These are phyloP conservation scores for Drosophila mimica DNA, from an alignment of 2,888 invertebrate species.

Conservation along the genomic window DNA sequence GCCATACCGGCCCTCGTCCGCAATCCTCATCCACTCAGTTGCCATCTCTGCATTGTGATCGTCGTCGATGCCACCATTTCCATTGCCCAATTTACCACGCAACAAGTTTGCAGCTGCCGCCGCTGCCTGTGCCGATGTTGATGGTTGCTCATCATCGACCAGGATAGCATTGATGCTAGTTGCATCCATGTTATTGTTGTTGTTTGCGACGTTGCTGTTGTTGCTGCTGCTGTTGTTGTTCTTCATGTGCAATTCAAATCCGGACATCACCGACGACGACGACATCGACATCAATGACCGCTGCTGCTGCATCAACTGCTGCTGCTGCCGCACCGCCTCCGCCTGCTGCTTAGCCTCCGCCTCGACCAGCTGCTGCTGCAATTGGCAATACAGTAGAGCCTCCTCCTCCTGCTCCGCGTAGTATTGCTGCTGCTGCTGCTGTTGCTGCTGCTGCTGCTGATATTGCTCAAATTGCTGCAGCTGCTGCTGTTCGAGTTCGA, in stretches of 20 bases:
- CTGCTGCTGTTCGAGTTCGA: conserved; percentile 47
- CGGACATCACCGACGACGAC: conserved; percentile 73
- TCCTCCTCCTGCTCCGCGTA: conserved; percentile 57
- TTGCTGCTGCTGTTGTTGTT: conserved; percentile 32
- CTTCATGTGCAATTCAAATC: conserved; percentile 59
- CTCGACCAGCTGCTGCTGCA: conserved; percentile 68
- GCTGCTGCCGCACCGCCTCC: conserved; percentile 79
- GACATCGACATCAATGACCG: conserved; percentile 83
- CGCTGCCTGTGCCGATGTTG: conserved; percentile 72
- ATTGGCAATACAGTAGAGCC: conserved; percentile 73
- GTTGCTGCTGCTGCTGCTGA: conserved; percentile 57
- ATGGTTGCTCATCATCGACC: conserved; percentile 71
- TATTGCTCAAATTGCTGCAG: conserved; percentile 69
- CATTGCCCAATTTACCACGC: conserved; percentile 50
- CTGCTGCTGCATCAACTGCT: conserved; percentile 85
- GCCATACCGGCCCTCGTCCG: conserved; percentile 87
- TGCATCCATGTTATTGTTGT: conserved; percentile 63
- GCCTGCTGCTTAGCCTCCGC: conserved; percentile 48
- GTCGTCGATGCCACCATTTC: conserved; percentile 66
- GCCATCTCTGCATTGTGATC: conserved; percentile 82
- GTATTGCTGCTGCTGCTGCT: conserved; percentile 50
- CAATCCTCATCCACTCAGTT: conserved; percentile 85
- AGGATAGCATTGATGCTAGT: conserved; percentile 69
- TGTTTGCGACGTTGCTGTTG: conserved; percentile 40
- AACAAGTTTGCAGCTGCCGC: conserved; percentile 26